Conservation (phyloP, 2,113 vertebrate genomes). For the Triplophysa rosa region DNA sequence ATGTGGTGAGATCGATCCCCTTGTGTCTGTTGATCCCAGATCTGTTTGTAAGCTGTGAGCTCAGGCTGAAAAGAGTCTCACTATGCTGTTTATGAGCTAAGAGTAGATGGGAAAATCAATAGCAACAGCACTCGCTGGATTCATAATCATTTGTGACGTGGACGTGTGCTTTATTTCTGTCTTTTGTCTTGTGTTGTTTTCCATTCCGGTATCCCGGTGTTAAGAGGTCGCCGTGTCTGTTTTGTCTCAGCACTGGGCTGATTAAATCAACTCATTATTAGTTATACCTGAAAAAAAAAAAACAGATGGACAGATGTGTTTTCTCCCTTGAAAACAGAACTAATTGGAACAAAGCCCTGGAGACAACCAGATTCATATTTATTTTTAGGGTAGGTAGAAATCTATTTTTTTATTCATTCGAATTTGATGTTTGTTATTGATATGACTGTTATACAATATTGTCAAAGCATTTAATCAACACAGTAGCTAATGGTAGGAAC, state of each 20-base stretch:
- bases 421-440: neutral
- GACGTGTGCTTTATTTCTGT: neutral
- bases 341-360: conserved; percentile 4
- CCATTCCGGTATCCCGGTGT: conserved; percentile 4
- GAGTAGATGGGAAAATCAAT: conserved; percentile 53
- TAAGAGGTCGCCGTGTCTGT: conserved; percentile 7
- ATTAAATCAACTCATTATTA: conserved; percentile 51
- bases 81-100: conserved; percentile 49
- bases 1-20: conserved; percentile 25
- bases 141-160: conserved; percentile 51
- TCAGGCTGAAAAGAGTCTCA: conserved; percentile 35
- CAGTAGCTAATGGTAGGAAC: neutral
- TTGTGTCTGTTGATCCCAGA: conserved; percentile 32
- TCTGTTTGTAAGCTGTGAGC: conserved; percentile 49
- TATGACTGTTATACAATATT: neutral
- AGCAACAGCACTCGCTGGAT: conserved; percentile 41
- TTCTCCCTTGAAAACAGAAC: neutral
- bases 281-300: conserved; percentile 38
- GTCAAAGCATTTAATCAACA: conserved; percentile 9
- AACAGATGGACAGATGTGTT: conserved; percentile 35
- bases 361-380: conserved; percentile 32
- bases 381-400: neutral
- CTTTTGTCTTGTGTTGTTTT: conserved; percentile 19
- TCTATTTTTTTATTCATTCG: neutral
- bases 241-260: conserved; percentile 31